Base-by-base conservation (phyloP, 2,888 invertebrate species). In the Sturmia bella region DNA sequence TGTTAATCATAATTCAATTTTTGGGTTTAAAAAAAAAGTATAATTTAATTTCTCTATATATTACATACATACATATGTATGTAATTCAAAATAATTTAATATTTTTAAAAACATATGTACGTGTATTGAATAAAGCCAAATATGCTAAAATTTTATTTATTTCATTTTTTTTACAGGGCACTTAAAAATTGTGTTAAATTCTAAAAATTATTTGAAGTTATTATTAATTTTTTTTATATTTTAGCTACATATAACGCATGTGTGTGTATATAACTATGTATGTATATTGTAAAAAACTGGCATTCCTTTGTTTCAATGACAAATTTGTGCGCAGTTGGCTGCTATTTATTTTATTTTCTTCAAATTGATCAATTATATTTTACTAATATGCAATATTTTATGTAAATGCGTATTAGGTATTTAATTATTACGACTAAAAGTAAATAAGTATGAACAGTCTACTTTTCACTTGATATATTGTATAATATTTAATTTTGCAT, bases 141-240 rank as follows among this genome's bases (percentile, higher is more conserved):
- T 75, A 74, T 70, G 24, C 52, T 66, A 79, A 59, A 69, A 56
- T 73, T 79, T 59, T 41, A 11, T 75, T 78, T 56, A 50, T 15
- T 70, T 66, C 41, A 24, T 61, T 63, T 52, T 50, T 59, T 83
- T 69, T 83, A 83, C 76, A 83, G 83, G 83, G 83, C 83, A 83
- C 83, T 83, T 83, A 75, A 76, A 83, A 57, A 63, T 69, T 69
- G 37, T 59, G 66, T 79, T 68, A 54, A 68, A 72, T 68, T 69
- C 68, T 72, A 73, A 63, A 43, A 70, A 59, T 59, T 69, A 68
- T 39, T 61, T 61, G 19, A 64, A 57, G 48, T 45, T 27, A 3
- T 27, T 9, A 48, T 32, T 32, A 17, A 54, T 39, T 69, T 74
- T 56, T 68, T 77, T 48, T 74, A 82, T 66, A 78, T 75, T 82